Evolutionary conservation across 2,113 vertebrate species (phyloP).

Genomic region (Chaetodon auriga): DNA sequence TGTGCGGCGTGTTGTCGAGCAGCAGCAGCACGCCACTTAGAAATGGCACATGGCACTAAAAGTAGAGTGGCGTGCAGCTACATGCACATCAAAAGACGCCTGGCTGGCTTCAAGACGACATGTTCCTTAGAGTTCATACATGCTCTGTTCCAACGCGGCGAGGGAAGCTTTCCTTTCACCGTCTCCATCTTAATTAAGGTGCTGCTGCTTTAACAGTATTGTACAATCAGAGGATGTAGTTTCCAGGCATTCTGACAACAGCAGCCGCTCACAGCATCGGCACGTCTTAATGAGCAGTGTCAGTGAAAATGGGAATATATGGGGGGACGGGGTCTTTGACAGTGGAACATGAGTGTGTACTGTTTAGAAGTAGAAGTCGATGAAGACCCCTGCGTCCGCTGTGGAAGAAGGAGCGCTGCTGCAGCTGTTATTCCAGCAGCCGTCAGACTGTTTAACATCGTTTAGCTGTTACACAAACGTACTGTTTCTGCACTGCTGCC

Average conservation of each 20-base stretch:
- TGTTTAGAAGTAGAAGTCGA: too few relatives aligned
- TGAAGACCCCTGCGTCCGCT: too few relatives aligned
- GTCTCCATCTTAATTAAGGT: not conserved
- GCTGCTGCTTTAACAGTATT: not conserved
- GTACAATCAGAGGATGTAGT: constrained; percentile 11
- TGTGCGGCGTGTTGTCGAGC: not conserved
- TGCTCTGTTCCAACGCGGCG: not conserved
- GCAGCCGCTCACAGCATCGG: not conserved
- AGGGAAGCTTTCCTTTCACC: not conserved
- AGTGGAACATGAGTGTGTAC: not conserved
- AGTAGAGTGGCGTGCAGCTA: not conserved
- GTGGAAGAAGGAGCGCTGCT: too few relatives aligned
- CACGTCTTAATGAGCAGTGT: not conserved
- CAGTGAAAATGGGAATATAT: not conserved
- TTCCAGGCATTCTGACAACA: not conserved
- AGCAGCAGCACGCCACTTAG: not conserved
- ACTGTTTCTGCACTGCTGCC: too few relatives aligned
- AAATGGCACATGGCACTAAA: not conserved
- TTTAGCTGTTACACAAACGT: too few relatives aligned
- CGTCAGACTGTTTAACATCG: too few relatives aligned
- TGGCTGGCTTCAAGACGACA: not conserved
- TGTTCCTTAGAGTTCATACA: not conserved
- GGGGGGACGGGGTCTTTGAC: not conserved
- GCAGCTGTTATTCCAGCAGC: too few relatives aligned
- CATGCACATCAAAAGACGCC: too few relatives aligned